Percentiles rank a stretch among this genome's conserved stretches.
Evolutionary conservation across 2,113 vertebrate genomes (phyloP).

Genomic region (Brachypteracias leptosomus): DNA sequence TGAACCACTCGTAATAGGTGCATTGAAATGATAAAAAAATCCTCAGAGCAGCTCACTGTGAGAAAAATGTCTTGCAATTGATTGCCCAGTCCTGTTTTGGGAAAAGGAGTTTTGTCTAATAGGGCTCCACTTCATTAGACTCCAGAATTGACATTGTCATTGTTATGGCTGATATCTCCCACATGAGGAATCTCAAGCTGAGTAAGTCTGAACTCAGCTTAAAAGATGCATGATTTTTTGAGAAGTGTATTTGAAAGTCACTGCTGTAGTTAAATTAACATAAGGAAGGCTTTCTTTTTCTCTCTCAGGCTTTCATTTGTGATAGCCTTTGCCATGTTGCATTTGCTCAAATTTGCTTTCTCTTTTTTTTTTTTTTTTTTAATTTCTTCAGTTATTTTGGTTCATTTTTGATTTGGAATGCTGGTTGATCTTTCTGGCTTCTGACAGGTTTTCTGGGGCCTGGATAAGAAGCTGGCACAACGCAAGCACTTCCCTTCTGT

Average conservation of each 20-base stretch:
- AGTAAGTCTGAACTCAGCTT: neutral
- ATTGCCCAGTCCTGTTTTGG: neutral
- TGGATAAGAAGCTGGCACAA: constrained; percentile 98
- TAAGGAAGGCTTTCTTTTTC: neutral
- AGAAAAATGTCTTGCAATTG: neutral
- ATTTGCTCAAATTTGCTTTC: neutral
- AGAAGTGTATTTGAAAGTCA: neutral
- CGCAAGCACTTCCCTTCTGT: constrained; percentile 98
- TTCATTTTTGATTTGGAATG: neutral
- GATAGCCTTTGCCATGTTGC: neutral
- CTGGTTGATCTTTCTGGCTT: neutral
- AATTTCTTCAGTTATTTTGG: neutral
- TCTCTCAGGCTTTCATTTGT: neutral
- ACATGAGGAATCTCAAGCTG: neutral
- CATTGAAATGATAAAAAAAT: neutral
- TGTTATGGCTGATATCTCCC: neutral
- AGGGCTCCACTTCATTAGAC: neutral
- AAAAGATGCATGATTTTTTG: neutral
- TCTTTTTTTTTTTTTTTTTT: neutral
- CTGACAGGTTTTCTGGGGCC: constrained; percentile 94
- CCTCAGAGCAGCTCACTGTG: neutral
- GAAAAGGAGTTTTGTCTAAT: neutral
- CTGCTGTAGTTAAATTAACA: neutral
- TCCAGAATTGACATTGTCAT: neutral
- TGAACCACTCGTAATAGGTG: neutral